Conservation (phyloP, 2,797 vertebrate genomes). For the Ctenochaetus hawaiiensis region DNA sequence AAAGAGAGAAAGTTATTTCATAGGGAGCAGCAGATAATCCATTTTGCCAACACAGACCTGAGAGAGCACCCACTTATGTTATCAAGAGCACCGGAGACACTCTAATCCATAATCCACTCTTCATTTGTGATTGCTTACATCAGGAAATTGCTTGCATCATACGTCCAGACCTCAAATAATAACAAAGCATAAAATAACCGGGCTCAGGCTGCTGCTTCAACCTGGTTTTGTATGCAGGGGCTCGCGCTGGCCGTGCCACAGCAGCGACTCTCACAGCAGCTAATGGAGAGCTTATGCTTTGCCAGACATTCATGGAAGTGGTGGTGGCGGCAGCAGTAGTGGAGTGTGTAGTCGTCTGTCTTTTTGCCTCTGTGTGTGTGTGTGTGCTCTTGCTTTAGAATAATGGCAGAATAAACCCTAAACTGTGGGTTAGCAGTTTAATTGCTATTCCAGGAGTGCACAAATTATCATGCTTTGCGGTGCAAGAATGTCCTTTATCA, state of each 20-base stretch:
- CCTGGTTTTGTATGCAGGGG: constrained; percentile 69
- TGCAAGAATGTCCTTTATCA: neutral
- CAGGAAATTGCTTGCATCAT: constrained; percentile 82
- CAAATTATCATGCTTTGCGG: neutral
- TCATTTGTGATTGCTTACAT: constrained; percentile 84
- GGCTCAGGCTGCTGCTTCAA: constrained; percentile 43
- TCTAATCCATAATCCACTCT: constrained; percentile 83
- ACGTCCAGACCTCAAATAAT: constrained; percentile 73
- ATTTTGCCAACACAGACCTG: constrained; percentile 82
- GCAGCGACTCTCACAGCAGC: constrained; percentile 51
- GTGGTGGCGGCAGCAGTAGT: constrained; percentile 10
- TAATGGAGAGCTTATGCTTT: constrained; percentile 70
- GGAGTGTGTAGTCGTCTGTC: constrained; percentile 13
- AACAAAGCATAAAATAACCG: constrained; percentile 70
- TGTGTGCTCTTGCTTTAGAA: neutral
- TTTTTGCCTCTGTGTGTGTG: constrained; percentile 1
- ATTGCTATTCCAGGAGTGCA: constrained; percentile 13
- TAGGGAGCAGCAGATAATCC: constrained; percentile 79
- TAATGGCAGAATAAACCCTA: constrained; percentile 9
- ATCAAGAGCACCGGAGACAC: constrained; percentile 79
- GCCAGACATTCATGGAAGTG: constrained; percentile 54
- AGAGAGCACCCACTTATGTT: constrained; percentile 79
- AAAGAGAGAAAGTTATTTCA: constrained; percentile 73
- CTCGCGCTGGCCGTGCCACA: constrained; percentile 47
- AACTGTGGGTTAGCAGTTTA: constrained; percentile 1